Evolutionary conservation across 53 echinoderm and acorn worm species (phyloP), one percentile per base, ranked within the genome.

Genomic region (Paelopatides confundens): DNA sequence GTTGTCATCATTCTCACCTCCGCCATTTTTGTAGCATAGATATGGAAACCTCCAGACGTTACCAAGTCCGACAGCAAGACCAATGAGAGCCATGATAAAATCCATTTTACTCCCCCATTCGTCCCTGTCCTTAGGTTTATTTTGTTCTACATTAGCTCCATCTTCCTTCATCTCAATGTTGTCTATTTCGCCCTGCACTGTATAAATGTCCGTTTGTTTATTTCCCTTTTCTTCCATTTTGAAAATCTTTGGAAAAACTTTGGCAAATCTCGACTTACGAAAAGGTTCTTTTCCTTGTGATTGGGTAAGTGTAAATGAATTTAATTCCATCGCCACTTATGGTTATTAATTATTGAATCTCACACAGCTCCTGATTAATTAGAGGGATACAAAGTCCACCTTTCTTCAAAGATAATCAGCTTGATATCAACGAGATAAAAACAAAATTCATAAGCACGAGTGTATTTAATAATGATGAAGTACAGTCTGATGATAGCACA

Each of bases 21-120:
- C 91, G 49, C 91, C 91, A 51, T 91, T 91, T 65, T 91, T 91
- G 91, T 91, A 91, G 84, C 87, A 87, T 24, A 91, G 88, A 51
- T 91, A 91, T 21, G 91, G 91, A 82, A 91, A 91, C 28, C 91
- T 87, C 91, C 91, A 91, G 35, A 91, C 91, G 67, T 91, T 91
- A 18, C 91, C 91, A 14, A 91, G 76, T 1, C 91, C 91, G 33
- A 91, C 91, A 30, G 91, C 91, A 62, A 87, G 88, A 31, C 91
- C 91, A 65, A 91, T 88, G 58, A 87, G 88, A 2, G 91, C 91
- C 91, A 91, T 91, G 62, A 91, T 91, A 65, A 91, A 91, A 52
- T 91, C 91, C 88, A 88, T 74, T 82, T 91, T 91, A 82, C 88
- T 91, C 18, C 91, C 91, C 91, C 91, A 91, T 65, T 70, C 91